phyloP scores from a whole-genome alignment of 2,113 vertebrate species.

The Tretioscincus oriximinensis region DNA sequence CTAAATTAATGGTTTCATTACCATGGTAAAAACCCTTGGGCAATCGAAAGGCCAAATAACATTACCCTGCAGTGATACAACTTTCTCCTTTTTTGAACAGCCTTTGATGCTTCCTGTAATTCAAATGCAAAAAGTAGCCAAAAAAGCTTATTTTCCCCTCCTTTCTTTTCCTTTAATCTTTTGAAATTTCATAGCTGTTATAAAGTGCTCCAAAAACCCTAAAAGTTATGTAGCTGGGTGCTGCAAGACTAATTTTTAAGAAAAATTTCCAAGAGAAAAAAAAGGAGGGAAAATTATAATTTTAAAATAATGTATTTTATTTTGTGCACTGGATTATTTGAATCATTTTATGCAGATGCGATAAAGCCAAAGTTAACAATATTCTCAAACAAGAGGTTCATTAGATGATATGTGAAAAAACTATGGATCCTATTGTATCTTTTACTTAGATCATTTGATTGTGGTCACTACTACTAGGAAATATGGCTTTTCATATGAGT shows the following conservation, averaged over 20 bases:
- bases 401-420: too few species aligned
- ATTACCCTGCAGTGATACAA: conserved; percentile 15
- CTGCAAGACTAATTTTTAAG: neutral
- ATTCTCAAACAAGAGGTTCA: too few species aligned
- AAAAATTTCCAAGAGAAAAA: neutral
- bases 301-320: too few species aligned
- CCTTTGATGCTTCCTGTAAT: conserved; percentile 21
- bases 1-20: conserved; percentile 40
- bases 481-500: too few species aligned
- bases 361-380: too few species aligned
- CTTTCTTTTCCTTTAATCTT: neutral
- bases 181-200: neutral
- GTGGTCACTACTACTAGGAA: too few species aligned
- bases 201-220: neutral
- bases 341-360: too few species aligned
- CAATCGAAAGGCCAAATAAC: conserved; percentile 8
- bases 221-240: neutral
- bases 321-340: too few species aligned
- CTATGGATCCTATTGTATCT: too few species aligned
- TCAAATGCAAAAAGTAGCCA: neutral
- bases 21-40: conserved; percentile 17
- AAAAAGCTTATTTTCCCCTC: neutral
- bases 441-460: too few species aligned
- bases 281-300: too few species aligned
- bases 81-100: conserved; percentile 1